Percentiles rank a stretch among this genome's conserved stretches.
These are phyloP conservation scores for Aldrovandia affinis DNA, from an alignment of 2,797 vertebrate genomes.

Conservation along the genomic window DNA sequence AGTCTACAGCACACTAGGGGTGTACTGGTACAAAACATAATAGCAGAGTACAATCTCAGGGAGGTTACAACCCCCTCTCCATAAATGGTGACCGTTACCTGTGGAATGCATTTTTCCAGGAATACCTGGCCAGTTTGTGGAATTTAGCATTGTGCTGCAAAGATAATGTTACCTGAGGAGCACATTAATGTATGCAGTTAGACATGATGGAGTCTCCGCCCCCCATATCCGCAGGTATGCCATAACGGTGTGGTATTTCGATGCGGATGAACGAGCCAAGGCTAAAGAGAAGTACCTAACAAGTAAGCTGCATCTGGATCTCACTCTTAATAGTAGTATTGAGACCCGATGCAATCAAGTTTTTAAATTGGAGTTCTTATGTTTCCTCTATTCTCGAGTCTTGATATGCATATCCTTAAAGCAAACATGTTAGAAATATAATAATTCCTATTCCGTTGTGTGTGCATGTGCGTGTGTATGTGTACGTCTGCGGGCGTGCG, in stretches of 20 bases:
- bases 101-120: not conserved
- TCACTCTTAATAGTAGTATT: not conserved
- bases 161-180: not conserved
- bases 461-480: no score
- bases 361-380: not conserved
- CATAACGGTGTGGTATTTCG: conserved; percentile 99
- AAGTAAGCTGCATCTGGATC: conserved; percentile 72
- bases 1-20: no score
- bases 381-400: not conserved
- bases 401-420: not conserved
- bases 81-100: not conserved
- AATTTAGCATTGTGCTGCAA: not conserved
- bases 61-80: no score
- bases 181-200: not conserved
- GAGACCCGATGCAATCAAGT: not conserved
- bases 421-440: no score
- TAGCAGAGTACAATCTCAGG: no score
- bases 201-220: not conserved
- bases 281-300: conserved; percentile 98
- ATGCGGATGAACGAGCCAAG: conserved; percentile 93
- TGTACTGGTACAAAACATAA: no score
- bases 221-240: conserved; percentile 86
- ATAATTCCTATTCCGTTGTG: no score
- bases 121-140: not conserved
- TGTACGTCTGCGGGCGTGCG: no score